phyloP scores from a whole-genome alignment of 2,888 invertebrate species.

The Ischnus inquisitorius region DNA sequence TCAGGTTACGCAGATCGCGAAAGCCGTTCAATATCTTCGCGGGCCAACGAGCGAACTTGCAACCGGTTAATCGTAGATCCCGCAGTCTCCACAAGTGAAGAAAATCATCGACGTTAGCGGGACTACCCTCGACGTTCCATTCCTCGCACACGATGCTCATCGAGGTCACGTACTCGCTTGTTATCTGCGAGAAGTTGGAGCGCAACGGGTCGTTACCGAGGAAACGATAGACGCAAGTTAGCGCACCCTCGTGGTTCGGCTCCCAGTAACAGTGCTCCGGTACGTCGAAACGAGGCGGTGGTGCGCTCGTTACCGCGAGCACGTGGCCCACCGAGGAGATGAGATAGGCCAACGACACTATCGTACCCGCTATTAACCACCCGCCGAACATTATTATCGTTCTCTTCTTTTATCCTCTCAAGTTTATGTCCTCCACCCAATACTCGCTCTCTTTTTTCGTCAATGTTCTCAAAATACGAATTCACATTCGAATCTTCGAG shows the following conservation, averaged over 20 bases:
- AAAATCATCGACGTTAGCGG: slow-evolving; percentile 87
- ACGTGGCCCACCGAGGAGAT: slow-evolving; percentile 75
- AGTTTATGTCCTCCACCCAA: slow-evolving; percentile 26
- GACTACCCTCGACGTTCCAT: slow-evolving; percentile 66
- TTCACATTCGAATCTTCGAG: slow-evolving; percentile 37
- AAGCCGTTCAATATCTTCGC: slow-evolving; percentile 93
- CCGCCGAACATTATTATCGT: slow-evolving; percentile 57
- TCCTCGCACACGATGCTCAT: slow-evolving; percentile 79
- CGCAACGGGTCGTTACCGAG: slow-evolving; percentile 86
- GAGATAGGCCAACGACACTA: slow-evolving; percentile 59
- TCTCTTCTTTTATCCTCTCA: not conserved
- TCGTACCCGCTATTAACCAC: slow-evolving; percentile 55
- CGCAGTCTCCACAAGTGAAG: slow-evolving; percentile 92
- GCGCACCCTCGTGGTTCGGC: slow-evolving; percentile 78
- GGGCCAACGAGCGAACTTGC: slow-evolving; percentile 94
- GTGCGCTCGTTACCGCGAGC: slow-evolving; percentile 83
- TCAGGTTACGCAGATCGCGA: slow-evolving; percentile 93
- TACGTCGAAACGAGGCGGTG: slow-evolving; percentile 90
- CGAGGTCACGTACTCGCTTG: slow-evolving; percentile 88
- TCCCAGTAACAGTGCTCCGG: slow-evolving; percentile 94
- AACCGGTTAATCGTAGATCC: slow-evolving; percentile 93
- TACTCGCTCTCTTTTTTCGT: not conserved
- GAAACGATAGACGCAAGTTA: slow-evolving; percentile 87
- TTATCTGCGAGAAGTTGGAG: slow-evolving; percentile 93
- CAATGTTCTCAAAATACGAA: slow-evolving; percentile 10